Conservation (phyloP, 1,140 invertebrate genomes). For the Coboldia fuscipes region DNA sequence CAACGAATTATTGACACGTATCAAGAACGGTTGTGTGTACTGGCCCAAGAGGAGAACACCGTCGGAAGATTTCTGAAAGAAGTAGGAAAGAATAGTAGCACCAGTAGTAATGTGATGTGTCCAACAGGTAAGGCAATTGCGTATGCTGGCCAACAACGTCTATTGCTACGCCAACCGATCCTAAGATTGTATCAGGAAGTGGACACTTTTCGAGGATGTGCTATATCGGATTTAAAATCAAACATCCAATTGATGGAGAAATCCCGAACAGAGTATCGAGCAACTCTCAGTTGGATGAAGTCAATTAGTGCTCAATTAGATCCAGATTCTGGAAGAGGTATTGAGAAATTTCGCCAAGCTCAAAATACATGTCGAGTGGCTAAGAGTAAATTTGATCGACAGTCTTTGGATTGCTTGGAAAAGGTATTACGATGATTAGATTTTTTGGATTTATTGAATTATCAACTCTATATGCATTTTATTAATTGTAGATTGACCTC, state of each 20-base stretch:
- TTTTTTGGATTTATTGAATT: neutral
- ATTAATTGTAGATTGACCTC: conserved; percentile 51
- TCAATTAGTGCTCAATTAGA: conserved; percentile 88
- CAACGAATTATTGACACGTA: conserved; percentile 84
- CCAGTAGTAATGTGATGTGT: conserved; percentile 81
- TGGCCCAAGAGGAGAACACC: conserved; percentile 89
- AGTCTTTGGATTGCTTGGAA: conserved; percentile 88
- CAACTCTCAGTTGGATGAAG: conserved; percentile 97
- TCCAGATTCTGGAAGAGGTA: conserved; percentile 84
- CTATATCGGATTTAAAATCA: conserved; percentile 77
- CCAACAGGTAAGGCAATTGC: conserved; percentile 85
- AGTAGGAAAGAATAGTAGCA: conserved; percentile 65
- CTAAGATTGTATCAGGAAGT: conserved; percentile 87
- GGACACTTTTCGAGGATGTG: conserved; percentile 85
- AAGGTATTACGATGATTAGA: conserved; percentile 34
- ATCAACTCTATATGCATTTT: conserved; percentile 1
- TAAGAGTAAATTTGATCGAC: conserved; percentile 81
- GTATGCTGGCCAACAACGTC: conserved; percentile 85
- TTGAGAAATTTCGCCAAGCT: conserved; percentile 90
- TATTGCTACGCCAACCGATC: conserved; percentile 67
- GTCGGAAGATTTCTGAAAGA: conserved; percentile 90
- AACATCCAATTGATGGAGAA: conserved; percentile 71
- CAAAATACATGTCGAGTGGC: conserved; percentile 47
- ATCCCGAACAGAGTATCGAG: conserved; percentile 86
- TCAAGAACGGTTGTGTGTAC: conserved; percentile 77